A percentile compares a stretch with the other conserved stretches of the same genome.
Conservation (phyloP, 2,888 invertebrate species). For the Nomada ruficornis region DNA sequence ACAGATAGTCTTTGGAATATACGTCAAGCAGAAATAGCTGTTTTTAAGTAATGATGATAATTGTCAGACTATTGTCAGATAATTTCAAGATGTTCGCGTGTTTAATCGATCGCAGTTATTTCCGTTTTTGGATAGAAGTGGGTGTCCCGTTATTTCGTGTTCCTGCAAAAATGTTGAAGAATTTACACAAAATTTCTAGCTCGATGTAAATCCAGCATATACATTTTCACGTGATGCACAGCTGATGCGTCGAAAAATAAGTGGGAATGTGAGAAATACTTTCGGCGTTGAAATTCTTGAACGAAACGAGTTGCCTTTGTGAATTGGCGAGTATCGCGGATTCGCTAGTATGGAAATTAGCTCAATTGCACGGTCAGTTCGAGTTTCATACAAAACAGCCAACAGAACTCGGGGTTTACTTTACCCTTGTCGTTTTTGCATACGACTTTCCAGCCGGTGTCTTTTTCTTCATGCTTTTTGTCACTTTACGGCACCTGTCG, state of each 20-base stretch:
- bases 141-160: slow-evolving; percentile 35
- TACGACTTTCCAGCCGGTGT: neutral
- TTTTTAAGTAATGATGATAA: slow-evolving; percentile 27
- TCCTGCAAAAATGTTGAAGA: neutral
- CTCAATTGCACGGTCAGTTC: slow-evolving; percentile 40
- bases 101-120: slow-evolving; percentile 24
- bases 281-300: slow-evolving; percentile 30
- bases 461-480: slow-evolving; percentile 4
- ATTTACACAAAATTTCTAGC: neutral
- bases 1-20: neutral
- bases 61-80: neutral
- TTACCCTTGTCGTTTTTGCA: slow-evolving; percentile 8
- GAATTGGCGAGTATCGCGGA: slow-evolving; percentile 41
- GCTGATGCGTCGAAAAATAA: too few species aligned
- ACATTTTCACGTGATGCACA: too few species aligned
- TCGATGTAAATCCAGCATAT: neutral
- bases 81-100: slow-evolving; percentile 9
- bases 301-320: slow-evolving; percentile 35
- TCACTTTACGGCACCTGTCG: slow-evolving; percentile 5
- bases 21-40: neutral
- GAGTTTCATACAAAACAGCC: slow-evolving; percentile 40
- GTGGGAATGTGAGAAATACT: slow-evolving; percentile 7
- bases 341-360: slow-evolving; percentile 54
- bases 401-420: slow-evolving; percentile 23
- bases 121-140: slow-evolving; percentile 4